Base-by-base conservation (phyloP, 2,797 vertebrate species). In the Novumbra hubbsi region DNA sequence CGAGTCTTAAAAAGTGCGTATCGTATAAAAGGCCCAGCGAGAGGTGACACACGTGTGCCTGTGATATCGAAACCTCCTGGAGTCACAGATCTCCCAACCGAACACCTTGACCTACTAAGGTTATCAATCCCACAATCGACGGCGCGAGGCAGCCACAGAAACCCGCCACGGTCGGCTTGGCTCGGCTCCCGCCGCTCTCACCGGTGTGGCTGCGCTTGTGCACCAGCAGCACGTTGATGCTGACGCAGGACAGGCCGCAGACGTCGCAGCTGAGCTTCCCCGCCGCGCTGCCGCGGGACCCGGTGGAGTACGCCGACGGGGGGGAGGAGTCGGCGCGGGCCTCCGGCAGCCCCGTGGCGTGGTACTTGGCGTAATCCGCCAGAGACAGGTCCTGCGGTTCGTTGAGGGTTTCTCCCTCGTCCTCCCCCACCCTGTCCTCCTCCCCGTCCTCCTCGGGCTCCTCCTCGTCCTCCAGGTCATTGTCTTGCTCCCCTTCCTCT, bases 121-220 rank as follows among this genome's bases (percentile, higher is more conserved):
- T 12, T 57, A 57, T 57, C 55, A 57, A 57, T 21, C 19, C 0
- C n/a, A 24, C n/a, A 12, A 57, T 57, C 52, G 19, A 21, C 52
- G 21, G 16, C 8, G 16, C 8, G 19, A 2, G 6, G 9, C 2
- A 21, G n/a, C 52, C 2, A 55, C 19, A 55, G n/a, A 32, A 41
- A 19, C 14, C 15, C 5, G 14, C 0, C 8, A 4, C 8, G 21
- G 24, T 24, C 63, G 11, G 72, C 86, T 83, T 88, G 70, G 38
- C 45, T 81, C 64, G 76, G 85, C 82, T 82, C 72, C 81, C 81
- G 80, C 81, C 81, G 80, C 90, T 90, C 93, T 95, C 92, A 98
- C 97, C 97, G 60, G 96, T 98, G 90, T 98, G 96, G 90, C 96
- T 98, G 88, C 96, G 94, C 75, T 98, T 98, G 89, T 98, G 97